Percentiles rank a stretch among this genome's conserved stretches.
Conservation (phyloP, 2,113 vertebrate species). For the Meriones unguiculatus region DNA sequence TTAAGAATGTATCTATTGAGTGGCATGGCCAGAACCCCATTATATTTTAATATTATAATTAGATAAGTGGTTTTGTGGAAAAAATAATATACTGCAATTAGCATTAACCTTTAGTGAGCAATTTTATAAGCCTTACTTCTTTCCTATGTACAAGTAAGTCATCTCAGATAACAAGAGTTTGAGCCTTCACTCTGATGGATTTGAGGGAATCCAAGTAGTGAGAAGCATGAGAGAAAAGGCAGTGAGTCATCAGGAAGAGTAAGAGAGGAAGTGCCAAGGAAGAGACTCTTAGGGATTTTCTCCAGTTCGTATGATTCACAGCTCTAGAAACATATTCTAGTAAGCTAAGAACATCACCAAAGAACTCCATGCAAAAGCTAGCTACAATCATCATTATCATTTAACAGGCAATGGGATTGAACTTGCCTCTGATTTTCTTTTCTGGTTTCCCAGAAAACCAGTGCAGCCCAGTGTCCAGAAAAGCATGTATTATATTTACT, state of each 20-base stretch:
- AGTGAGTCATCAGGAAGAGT: not conserved
- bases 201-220: not conserved
- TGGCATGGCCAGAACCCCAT: not conserved
- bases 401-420: not conserved
- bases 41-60: not conserved
- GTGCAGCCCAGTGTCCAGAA: not conserved
- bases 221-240: not conserved
- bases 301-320: not conserved
- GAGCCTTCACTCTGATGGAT: not conserved
- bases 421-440: conserved; percentile 3
- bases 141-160: not conserved
- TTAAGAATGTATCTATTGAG: conserved; percentile 1
- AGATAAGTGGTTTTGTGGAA: not conserved
- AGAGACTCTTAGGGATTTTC: not conserved
- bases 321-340: not conserved
- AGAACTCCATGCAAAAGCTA: not conserved
- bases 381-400: not conserved
- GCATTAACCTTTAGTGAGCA: not conserved
- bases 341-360: not conserved
- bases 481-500: not conserved
- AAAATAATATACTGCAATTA: not conserved
- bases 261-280: not conserved
- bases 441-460: not conserved
- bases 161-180: not conserved
- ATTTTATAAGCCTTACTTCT: not conserved